A percentile compares a stretch with the other conserved stretches of the same genome.
These are phyloP conservation scores for Acanthochromis polyacanthus DNA, from an alignment of 2,113 vertebrate genomes.

Conservation along the genomic window DNA sequence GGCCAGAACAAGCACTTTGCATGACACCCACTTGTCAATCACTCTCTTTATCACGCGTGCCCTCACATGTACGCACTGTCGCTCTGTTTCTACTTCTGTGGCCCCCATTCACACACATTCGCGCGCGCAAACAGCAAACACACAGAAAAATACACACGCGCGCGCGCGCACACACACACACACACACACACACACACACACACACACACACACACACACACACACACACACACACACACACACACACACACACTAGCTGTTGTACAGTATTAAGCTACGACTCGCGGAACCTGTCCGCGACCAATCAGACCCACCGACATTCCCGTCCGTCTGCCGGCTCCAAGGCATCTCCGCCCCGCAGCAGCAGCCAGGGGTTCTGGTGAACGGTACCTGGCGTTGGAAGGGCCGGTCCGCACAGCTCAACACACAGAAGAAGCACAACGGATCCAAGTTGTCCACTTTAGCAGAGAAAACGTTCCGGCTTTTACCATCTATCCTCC, in stretches of 20 bases:
- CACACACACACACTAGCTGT: constrained; percentile 49
- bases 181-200: not conserved
- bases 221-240: constrained; percentile 18
- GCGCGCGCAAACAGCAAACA: too few species aligned
- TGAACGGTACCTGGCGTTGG: constrained; percentile 84
- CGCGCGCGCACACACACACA: not conserved
- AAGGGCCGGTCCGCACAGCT: constrained; percentile 78
- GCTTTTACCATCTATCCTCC: constrained; percentile 35
- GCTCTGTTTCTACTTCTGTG: not conserved
- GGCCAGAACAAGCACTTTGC: constrained; percentile 11
- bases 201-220: not conserved
- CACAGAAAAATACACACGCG: not conserved
- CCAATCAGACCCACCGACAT: constrained; percentile 55
- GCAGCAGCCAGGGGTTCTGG: constrained; percentile 64
- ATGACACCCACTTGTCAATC: constrained; percentile 60
- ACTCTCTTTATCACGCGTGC: constrained; percentile 37
- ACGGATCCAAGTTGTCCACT: constrained; percentile 71
- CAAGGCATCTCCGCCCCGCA: constrained; percentile 81
- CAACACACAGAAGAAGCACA: constrained; percentile 58
- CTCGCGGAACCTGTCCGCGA: constrained; percentile 25
- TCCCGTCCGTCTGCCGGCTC: constrained; percentile 68
- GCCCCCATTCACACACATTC: not conserved
- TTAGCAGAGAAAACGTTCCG: constrained; percentile 45
- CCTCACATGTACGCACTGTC: constrained; percentile 34
- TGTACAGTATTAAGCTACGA: constrained; percentile 32